Evolutionary conservation across 2,797 vertebrate species (phyloP), one percentile per base, ranked within the genome.

Genomic region (Odontamblyopus rebecca): DNA sequence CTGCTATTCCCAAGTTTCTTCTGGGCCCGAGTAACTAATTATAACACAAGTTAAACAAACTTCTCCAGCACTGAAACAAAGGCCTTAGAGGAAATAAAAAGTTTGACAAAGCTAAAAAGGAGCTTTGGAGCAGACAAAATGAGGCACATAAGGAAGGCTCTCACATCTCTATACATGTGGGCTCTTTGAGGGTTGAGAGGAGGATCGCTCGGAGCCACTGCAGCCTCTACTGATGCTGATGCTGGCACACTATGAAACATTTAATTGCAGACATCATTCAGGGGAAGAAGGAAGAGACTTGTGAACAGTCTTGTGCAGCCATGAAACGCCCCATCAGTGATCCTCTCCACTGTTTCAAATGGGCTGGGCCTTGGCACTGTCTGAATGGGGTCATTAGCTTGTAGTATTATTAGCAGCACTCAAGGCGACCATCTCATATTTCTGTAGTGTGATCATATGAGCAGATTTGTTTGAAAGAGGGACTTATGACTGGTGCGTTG

Each of bases 361-460:
- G 79, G 83, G 80, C 78, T 69, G 72, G 71, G 75, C 74, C 23
- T 63, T 13, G 73, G 68, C 77, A 51, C 75, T 78, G 69, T 72
- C 62, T 27, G 5, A 90, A 92, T 85, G 85, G 90, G 89, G 86
- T 90, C 88, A 89, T 91, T 90, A 85, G 83, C 76, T 79, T 86
- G 83, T 78, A 84, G 87, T 91, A 90, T 90, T 90, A 89, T 90
- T 90, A 89, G 89, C 83, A 89, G 83, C 86, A 88, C 89, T 91
- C 81, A 82, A 70, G 86, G 89, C 81, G 38, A 82, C 78, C 69
- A 63, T 73, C 79, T 86, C 86, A 89, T 90, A 84, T 87, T 84
- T 88, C 81, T 76, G 76, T 75, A 69, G 82, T 8, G 76, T 27
- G 81, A 87, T 89, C 87, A 89, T 78, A 85, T 75, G 79, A 83